These are phyloP conservation scores for Cinclus mexicanus DNA, from an alignment of 2,113 vertebrate species.

Conservation along the genomic window DNA sequence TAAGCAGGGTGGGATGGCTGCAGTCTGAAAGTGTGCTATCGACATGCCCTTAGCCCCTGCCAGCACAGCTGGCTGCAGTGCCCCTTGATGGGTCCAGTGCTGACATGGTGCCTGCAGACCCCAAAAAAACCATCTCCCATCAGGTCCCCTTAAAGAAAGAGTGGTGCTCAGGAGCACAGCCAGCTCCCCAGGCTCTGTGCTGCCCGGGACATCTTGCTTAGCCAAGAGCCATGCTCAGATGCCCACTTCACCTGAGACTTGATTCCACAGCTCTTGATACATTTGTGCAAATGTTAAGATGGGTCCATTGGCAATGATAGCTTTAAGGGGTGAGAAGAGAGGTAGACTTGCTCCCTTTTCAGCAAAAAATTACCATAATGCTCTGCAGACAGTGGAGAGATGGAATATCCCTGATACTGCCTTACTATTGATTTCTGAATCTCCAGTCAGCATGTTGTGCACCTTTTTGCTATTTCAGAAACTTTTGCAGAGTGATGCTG, in stretches of 20 bases:
- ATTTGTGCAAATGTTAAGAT: background rate
- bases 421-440: background rate
- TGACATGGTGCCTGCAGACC: background rate
- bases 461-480: background rate
- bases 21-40: background rate
- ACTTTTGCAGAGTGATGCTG: background rate
- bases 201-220: background rate
- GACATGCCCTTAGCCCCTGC: background rate
- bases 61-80: background rate
- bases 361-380: background rate
- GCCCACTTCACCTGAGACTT: background rate
- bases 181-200: rapidly evolving
- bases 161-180: background rate
- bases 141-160: background rate
- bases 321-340: background rate
- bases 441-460: background rate
- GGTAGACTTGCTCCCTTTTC: background rate
- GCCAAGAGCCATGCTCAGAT: background rate
- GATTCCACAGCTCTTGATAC: background rate
- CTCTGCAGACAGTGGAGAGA: background rate
- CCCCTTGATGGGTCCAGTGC: background rate
- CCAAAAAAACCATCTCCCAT: background rate
- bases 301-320: background rate
- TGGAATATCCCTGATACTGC: background rate
- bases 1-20: background rate